Conservation (phyloP, 2,113 vertebrate species). For the Phodopus roborovskii region DNA sequence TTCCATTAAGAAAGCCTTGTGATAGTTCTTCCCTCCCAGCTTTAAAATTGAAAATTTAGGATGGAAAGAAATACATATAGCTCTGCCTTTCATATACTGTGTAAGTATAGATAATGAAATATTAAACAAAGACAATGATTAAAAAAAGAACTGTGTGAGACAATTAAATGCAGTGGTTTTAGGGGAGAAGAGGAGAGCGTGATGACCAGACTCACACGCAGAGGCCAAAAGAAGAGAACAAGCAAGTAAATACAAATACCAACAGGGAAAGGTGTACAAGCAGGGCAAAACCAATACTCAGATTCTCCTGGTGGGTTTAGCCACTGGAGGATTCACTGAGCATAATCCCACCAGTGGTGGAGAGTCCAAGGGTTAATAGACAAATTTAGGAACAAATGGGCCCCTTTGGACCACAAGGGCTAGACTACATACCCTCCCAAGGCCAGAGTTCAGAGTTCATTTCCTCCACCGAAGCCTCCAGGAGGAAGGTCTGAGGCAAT, state of each 20-base stretch:
- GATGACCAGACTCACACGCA: background rate
- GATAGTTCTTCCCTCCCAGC: background rate
- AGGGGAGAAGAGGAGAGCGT: background rate
- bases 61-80: background rate
- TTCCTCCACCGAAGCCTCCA: background rate
- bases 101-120: background rate
- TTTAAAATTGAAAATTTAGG: background rate
- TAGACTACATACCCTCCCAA: background rate
- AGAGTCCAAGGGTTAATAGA: slow-evolving; percentile 71
- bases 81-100: no score
- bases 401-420: slow-evolving; percentile 55
- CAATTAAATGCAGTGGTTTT: background rate
- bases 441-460: slow-evolving; percentile 66
- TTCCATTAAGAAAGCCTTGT: background rate
- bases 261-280: background rate
- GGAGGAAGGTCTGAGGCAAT: slow-evolving; percentile 3
- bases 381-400: slow-evolving; percentile 67
- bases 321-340: slow-evolving; percentile 52
- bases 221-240: background rate
- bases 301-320: background rate
- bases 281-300: background rate
- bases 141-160: background rate
- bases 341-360: slow-evolving; percentile 23
- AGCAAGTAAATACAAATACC: background rate
- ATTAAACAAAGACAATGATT: background rate